Evolutionary conservation across 2,888 invertebrate species (phyloP), one percentile per base, ranked within the genome.

Genomic region (Acleris cristana): DNA sequence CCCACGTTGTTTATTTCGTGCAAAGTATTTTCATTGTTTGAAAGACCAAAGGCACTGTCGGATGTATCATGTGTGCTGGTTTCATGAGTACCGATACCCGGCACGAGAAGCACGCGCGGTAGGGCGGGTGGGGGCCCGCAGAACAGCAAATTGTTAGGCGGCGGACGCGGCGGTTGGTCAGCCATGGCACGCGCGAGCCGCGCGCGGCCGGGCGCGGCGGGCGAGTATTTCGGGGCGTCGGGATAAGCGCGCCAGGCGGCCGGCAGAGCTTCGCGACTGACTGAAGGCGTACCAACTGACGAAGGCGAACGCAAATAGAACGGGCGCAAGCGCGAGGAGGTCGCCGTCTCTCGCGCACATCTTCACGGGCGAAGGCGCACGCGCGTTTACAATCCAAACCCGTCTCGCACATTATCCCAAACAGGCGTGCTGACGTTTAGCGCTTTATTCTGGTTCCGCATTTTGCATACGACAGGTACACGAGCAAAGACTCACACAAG

Each of bases 281-380:
- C 91, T 90, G 90, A 92, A 89, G 89, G 89, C 89, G 92, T 83
- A 84, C 89, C 83, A 84, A 87, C 89, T 91, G 92, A 92, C 92
- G 92, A 89, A 88, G 87, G 87, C 89, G 92, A 89, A 92, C 92
- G 79, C 87, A 92, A 92, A 92, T 92, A 92, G 92, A 89, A 90
- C 89, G 82, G 90, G 88, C 92, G 90, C 90, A 89, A 90, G 86
- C 87, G 92, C 86, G 92, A 91, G 85, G 91, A 90, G 90, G 90
- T 90, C 90, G 90, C 89, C 90, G 88, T 89, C 89, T 90, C 92
- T 89, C 89, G 90, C 90, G 89, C 90, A 87, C 91, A 87, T 90
- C 90, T 92, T 90, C 90, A 90, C 86, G 91, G 90, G 86, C 91
- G 89, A 89, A 86, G 89, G 92, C 92, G 87, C 88, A 88, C 85